Base-by-base conservation (phyloP, 2,797 vertebrate species). In the Anguilla pacifica region DNA sequence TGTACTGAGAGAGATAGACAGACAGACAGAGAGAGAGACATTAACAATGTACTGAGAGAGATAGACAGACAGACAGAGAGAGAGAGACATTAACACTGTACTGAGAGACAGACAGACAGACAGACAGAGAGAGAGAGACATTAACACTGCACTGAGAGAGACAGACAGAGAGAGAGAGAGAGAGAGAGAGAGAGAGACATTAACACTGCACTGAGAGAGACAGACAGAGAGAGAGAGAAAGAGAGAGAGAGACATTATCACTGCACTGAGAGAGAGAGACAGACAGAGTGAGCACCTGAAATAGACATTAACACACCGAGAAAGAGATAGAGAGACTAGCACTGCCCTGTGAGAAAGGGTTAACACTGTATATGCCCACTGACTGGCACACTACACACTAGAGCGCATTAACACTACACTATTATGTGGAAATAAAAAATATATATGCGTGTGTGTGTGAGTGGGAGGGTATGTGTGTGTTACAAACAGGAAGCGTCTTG, bases 401-500 rank as follows among this genome's bases (percentile, higher is more conserved):
- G 51, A 84, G 31, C 13, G 19, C 49, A 84, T 49, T 28, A 84
- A 57, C 49, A 57, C 83, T 83, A 19, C 28, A 84, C 7, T 59
- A 81, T 6, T 15, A 39, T 49, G 19, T 39, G 31, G 15, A 81
- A 1, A 17, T 35, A 15, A 81, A 81, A 81, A 46, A 81, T 49
- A 46, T 81, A 43, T 43, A 7, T 79, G 74, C 28, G 51, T 59
- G 28, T 79, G 53, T 55, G 31, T 55, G 19, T 59, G 53, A 51
- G 67, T 72, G 51, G 57, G 72, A 39, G 10, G 67, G 77, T 43
- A 53, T 86, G 86, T 82, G 72, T 86, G 15, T 82, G 11, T n/a
- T 84, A 83, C 81, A 88, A 86, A 90, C 94, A 94, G 91, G 90
- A 88, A 46, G 91, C 89, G 93, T 94, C 94, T 95, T 93, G 93